A percentile compares a stretch with the other conserved stretches of the same genome.
Evolutionary conservation across 1,140 invertebrate genomes (phyloP).

Genomic region (Drosophila pallidifrons): DNA sequence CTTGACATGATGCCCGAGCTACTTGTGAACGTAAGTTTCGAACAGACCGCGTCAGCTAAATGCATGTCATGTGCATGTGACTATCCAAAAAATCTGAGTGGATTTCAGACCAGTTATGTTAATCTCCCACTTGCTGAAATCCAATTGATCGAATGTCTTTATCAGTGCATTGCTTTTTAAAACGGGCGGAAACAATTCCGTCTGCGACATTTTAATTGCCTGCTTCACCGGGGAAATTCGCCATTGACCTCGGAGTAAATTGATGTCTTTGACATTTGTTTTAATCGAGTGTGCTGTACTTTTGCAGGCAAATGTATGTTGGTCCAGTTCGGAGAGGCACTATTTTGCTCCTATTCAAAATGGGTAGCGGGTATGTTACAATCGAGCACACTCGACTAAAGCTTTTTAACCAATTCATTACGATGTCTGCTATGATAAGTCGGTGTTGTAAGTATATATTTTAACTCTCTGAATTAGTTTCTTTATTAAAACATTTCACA

Average conservation of each 20-base stretch:
- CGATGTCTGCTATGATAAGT: too few relatives aligned
- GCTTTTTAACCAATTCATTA: too few relatives aligned
- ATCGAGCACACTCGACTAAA: too few relatives aligned
- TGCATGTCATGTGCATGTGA: constrained; percentile 88
- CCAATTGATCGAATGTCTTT: constrained; percentile 88
- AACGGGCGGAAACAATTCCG: constrained; percentile 73
- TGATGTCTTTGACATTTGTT: constrained; percentile 76
- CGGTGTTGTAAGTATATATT: too few relatives aligned
- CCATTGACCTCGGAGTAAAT: constrained; percentile 64
- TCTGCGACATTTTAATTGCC: constrained; percentile 72
- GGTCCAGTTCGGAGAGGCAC: constrained; percentile 48
- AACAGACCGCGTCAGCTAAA: constrained; percentile 91
- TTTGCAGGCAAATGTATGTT: constrained; percentile 28
- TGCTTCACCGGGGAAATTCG: constrained; percentile 79
- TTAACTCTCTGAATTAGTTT: too few relatives aligned
- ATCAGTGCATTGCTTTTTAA: constrained; percentile 88
- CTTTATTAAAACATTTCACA: too few relatives aligned
- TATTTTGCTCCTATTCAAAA: too few relatives aligned
- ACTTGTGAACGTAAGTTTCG: constrained; percentile 96
- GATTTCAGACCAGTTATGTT: constrained; percentile 91
- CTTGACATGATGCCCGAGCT: constrained; percentile 92
- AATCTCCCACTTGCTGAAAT: constrained; percentile 93
- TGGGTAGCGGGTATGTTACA: too few relatives aligned
- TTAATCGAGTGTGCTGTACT: constrained; percentile 54
- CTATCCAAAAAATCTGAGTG: constrained; percentile 88